These are phyloP conservation scores for Colaptes auratus DNA, from an alignment of 2,113 vertebrate genomes.

Conservation along the genomic window DNA sequence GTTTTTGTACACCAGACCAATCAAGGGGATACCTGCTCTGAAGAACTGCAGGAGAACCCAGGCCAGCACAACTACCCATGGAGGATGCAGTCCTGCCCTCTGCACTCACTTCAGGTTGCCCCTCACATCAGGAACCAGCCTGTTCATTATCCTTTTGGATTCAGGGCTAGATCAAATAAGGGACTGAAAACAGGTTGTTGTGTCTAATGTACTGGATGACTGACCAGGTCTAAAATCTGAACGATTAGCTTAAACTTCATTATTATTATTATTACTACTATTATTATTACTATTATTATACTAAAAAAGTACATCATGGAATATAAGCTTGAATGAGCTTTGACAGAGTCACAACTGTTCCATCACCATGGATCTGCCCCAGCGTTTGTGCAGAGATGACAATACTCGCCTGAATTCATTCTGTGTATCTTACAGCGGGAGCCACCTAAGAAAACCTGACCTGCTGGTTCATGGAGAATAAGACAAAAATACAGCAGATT, in stretches of 20 bases:
- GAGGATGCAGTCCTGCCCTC: neutral
- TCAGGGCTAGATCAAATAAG: neutral
- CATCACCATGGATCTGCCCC: neutral
- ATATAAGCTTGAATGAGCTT: too few species aligned
- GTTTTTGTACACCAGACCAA: neutral
- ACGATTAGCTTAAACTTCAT: neutral
- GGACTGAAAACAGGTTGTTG: neutral
- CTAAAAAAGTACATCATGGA: too few species aligned
- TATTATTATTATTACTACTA: too few species aligned
- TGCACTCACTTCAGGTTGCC: fast-evolving
- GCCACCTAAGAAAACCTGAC: neutral
- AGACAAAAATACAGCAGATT: neutral
- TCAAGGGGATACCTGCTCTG: fast-evolving
- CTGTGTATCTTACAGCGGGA: neutral
- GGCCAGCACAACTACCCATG: fast-evolving
- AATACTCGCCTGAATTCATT: neutral
- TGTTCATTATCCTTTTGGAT: neutral
- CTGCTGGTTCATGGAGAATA: neutral
- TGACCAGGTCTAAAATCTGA: neutral
- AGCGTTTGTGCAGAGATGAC: neutral
- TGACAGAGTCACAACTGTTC: neutral
- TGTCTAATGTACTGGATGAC: neutral
- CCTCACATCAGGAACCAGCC: neutral
- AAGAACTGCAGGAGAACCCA: neutral
- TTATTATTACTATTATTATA: too few species aligned